Conservation (phyloP, 2,797 vertebrate species). For the Clarias pachynema region DNA sequence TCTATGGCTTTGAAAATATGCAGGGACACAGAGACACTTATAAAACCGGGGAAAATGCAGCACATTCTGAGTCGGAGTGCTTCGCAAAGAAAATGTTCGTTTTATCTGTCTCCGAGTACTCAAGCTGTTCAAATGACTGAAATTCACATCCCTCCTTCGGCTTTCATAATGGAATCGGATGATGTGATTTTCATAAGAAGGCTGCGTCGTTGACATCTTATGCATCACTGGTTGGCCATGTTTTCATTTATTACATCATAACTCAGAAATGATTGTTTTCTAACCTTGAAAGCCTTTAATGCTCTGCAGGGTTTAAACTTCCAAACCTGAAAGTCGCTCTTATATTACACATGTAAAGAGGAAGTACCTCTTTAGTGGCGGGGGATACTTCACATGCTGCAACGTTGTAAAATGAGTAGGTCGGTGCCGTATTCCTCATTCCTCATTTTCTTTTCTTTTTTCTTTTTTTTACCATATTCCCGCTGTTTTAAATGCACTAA, state of each 20-base stretch:
- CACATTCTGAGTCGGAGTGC: not conserved
- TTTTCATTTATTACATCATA: constrained; percentile 29
- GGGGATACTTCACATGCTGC: not conserved
- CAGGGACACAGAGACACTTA: not conserved
- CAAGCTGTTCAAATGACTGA: not conserved
- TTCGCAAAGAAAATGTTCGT: not conserved
- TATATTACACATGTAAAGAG: constrained; percentile 16
- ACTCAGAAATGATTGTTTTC: constrained; percentile 31
- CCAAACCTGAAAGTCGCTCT: not conserved
- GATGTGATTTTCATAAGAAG: not conserved
- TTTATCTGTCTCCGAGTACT: not conserved
- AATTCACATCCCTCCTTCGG: constrained; percentile 7
- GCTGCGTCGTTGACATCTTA: not conserved
- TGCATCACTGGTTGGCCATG: constrained; percentile 3
- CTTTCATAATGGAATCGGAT: not conserved
- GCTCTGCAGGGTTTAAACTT: constrained; percentile 12
- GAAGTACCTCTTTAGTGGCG: not conserved
- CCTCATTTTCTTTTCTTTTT: too few relatives aligned
- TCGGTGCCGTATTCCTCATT: not conserved
- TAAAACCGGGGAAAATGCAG: not conserved
- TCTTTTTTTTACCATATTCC: not conserved
- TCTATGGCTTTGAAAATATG: constrained; percentile 10
- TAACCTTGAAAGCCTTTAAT: constrained; percentile 25
- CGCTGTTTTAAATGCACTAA: not conserved
- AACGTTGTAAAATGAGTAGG: not conserved